Conservation (phyloP, 1,140 invertebrate species). For the Stegodyphus dumicola region DNA sequence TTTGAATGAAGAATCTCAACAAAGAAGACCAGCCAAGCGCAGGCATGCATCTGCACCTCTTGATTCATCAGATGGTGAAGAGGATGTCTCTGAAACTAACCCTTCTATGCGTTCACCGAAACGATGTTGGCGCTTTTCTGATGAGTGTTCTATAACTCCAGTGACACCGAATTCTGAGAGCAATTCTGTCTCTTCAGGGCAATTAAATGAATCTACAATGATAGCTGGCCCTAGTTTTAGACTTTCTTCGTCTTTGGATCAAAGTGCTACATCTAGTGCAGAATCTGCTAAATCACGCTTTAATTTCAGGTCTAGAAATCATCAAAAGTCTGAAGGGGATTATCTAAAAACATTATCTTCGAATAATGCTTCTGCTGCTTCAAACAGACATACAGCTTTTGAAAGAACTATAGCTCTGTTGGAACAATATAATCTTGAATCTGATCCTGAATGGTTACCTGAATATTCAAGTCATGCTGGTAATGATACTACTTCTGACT, state of each 20-base stretch:
- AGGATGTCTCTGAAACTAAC: neutral
- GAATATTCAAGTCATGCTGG: neutral
- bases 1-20: neutral
- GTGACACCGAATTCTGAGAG: neutral
- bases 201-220: neutral
- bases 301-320: neutral
- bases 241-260: neutral
- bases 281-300: neutral
- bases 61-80: slow-evolving; percentile 14
- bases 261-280: neutral
- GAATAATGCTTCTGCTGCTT: neutral
- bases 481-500: neutral
- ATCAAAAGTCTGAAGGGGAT: neutral
- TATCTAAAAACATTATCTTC: neutral
- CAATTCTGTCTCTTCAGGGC: neutral
- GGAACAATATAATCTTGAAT: slow-evolving; percentile 27
- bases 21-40: slow-evolving; percentile 21
- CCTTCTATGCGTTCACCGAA: slow-evolving; percentile 3
- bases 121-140: neutral
- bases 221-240: neutral
- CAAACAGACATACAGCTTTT: slow-evolving; percentile 2
- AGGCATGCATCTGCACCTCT: neutral
- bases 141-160: neutral
- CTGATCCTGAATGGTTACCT: slow-evolving; percentile 46
- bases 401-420: slow-evolving; percentile 25